Evolutionary conservation across 2,888 invertebrate species (phyloP).

Genomic region (Acheta domesticus): DNA sequence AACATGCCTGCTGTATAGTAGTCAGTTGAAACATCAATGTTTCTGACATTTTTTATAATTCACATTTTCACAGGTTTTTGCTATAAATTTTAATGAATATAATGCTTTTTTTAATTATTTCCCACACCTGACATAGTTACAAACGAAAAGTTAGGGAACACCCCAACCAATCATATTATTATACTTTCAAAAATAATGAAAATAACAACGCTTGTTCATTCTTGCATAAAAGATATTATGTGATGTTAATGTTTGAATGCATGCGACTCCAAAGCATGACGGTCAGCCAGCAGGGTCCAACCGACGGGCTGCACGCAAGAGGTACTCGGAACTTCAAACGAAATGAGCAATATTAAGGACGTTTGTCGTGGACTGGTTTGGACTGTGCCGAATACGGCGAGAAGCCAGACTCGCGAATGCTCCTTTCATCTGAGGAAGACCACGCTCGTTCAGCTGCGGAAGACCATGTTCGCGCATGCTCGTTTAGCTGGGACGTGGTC

Average conservation of each 20-base stretch:
- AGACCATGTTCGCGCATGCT: too few relatives aligned
- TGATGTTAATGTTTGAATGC: background rate
- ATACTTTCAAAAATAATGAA: background rate
- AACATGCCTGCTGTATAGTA: conserved; percentile 1
- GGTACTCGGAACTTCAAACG: background rate
- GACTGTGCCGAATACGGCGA: too few relatives aligned
- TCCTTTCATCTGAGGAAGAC: background rate
- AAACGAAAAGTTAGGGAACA: conserved; percentile 9
- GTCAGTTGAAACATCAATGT: background rate
- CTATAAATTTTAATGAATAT: background rate
- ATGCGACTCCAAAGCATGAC: background rate
- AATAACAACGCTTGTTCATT: too few relatives aligned
- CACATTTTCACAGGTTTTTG: conserved; percentile 3
- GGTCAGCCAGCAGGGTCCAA: too few relatives aligned
- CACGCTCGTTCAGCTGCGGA: background rate
- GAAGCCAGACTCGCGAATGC: too few relatives aligned
- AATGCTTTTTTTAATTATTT: background rate
- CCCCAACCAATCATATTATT: background rate
- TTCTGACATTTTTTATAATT: background rate
- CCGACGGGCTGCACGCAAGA: background rate
- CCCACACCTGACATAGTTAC: background rate
- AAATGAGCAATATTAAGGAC: too few relatives aligned
- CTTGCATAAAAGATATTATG: background rate
- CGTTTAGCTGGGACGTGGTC: background rate
- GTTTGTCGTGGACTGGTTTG: too few relatives aligned